Conservation (phyloP, 2,797 vertebrate species). For the Nannoperca obscura region DNA sequence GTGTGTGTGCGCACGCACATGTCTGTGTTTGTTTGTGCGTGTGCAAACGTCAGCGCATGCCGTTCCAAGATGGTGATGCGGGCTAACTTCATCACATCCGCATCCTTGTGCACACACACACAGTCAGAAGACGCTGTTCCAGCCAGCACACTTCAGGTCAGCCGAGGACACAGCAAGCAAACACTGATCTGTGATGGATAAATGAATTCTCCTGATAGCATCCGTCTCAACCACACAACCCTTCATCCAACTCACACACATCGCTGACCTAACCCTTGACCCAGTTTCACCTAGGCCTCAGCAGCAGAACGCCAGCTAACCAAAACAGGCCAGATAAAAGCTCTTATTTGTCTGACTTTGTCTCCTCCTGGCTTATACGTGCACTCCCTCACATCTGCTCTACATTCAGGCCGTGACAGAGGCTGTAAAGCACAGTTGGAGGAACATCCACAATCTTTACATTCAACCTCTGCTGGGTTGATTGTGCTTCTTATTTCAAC, state of each 20-base stretch:
- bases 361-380: slow-evolving; percentile 6
- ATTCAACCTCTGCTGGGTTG: slow-evolving; percentile 1
- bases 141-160: slow-evolving; percentile 29
- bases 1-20: background rate
- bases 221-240: slow-evolving; percentile 1
- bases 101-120: slow-evolving; percentile 4
- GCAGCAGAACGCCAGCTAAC: background rate
- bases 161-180: slow-evolving; percentile 32
- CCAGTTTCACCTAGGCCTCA: slow-evolving; percentile 2
- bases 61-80: slow-evolving; percentile 55
- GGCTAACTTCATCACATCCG: slow-evolving; percentile 40
- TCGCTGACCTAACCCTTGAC: slow-evolving; percentile 3
- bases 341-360: slow-evolving; percentile 16
- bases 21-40: slow-evolving; percentile 32
- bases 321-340: slow-evolving; percentile 35
- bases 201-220: slow-evolving; percentile 17
- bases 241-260: slow-evolving; percentile 10
- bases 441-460: slow-evolving; percentile 5
- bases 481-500: background rate
- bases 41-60: slow-evolving; percentile 55
- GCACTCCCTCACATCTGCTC: slow-evolving; percentile 28
- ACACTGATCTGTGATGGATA: background rate
- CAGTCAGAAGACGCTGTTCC: background rate
- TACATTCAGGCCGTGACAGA: slow-evolving; percentile 11
- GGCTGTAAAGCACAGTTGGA: background rate